Evolutionary conservation across 2,888 invertebrate species (phyloP).

Genomic region (Dermolepida albohirtum): DNA sequence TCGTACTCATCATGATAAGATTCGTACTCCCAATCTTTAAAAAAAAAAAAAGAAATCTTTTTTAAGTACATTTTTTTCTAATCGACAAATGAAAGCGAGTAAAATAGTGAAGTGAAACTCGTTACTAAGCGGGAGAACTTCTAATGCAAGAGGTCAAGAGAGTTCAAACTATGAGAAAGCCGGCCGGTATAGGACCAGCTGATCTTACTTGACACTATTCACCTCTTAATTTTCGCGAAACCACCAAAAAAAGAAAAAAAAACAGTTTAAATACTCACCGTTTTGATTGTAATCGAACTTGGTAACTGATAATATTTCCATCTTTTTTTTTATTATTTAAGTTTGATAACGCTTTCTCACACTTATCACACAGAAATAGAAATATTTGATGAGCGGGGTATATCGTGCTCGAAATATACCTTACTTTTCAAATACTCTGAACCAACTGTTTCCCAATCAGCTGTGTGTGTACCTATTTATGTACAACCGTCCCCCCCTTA

Average conservation of each 20-base stretch:
- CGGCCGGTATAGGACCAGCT: conserved; percentile 12
- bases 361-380: conserved; percentile 2
- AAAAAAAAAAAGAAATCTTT: conserved; percentile 8
- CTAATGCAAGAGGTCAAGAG: conserved; percentile 10
- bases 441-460: conserved; percentile 41
- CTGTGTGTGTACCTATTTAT: conserved; percentile 18
- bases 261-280: conserved; percentile 12
- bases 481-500: background rate
- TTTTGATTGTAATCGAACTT: conserved; percentile 39
- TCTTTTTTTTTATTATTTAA: conserved; percentile 3
- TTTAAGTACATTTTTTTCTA: background rate
- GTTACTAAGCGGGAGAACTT: conserved; percentile 20
- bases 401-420: background rate
- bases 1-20: conserved; percentile 53
- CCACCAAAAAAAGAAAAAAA: too few species aligned
- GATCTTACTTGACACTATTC: conserved; percentile 17
- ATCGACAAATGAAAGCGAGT: conserved; percentile 2
- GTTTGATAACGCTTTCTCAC: conserved; percentile 7
- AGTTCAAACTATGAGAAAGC: conserved; percentile 33
- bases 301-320: conserved; percentile 38
- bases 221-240: background rate
- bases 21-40: conserved; percentile 41
- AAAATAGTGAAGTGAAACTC: conserved; percentile 16
- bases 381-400: background rate
- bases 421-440: background rate